Percentiles rank a stretch among this genome's conserved stretches.
phyloP scores from a whole-genome alignment of 1,140 invertebrate genomes.

The Drosophila murphyi region DNA sequence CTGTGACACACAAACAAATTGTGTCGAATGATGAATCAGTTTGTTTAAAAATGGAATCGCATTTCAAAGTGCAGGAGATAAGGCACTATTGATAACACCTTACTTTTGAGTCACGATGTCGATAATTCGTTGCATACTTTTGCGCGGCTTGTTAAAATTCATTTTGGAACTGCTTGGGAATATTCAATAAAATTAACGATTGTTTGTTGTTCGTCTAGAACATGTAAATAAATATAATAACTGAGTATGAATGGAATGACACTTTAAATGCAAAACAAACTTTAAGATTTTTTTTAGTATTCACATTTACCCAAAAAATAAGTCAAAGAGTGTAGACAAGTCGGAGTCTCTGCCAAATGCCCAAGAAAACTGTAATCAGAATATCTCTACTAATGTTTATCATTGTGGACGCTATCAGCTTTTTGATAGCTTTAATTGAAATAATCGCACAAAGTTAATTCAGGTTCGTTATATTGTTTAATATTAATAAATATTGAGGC shows the following conservation, averaged over 20 bases:
- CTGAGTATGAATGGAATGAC: no score
- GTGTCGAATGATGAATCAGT: conserved; percentile 14
- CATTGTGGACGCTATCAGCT: no score
- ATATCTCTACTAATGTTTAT: neutral
- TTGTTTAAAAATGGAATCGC: neutral
- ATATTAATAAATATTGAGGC: no score
- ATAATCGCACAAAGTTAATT: no score
- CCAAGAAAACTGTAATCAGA: conserved; percentile 15
- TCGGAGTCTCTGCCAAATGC: neutral
- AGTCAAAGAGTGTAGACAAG: neutral
- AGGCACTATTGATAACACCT: conserved; percentile 8
- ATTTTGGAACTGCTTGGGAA: neutral
- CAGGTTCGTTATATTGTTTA: no score
- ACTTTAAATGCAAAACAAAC: no score
- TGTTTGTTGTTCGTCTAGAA: neutral
- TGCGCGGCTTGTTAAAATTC: neutral
- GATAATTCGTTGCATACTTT: conserved; percentile 19
- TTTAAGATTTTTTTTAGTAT: no score
- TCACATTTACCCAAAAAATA: no score
- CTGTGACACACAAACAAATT: neutral
- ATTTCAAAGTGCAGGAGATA: conserved; percentile 2
- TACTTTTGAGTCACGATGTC: neutral
- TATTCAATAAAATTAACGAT: no score
- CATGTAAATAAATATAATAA: no score
- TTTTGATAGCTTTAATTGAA: no score